phyloP scores from a whole-genome alignment of 2,797 vertebrate species.

The Epinephelus awoara region DNA sequence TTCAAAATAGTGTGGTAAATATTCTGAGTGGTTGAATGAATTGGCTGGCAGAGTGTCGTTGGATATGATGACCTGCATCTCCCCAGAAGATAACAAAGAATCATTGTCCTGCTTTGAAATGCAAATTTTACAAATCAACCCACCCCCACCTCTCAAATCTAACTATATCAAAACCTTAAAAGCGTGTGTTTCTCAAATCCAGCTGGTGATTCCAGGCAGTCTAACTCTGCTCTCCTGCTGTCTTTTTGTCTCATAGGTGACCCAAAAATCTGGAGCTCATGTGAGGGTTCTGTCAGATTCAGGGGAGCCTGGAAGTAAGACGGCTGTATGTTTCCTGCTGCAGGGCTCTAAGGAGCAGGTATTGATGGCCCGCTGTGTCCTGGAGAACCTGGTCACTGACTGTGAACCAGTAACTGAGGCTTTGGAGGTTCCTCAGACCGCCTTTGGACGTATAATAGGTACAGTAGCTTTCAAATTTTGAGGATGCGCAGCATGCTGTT shows the following conservation, averaged over 20 bases:
- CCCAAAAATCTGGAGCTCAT: constrained; percentile 87
- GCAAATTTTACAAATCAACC: background rate
- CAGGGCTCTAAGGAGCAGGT: constrained; percentile 90
- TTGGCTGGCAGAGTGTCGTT: background rate
- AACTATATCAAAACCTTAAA: background rate
- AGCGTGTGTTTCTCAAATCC: background rate
- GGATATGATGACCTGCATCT: background rate
- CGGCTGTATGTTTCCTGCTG: constrained; percentile 84
- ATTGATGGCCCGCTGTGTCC: constrained; percentile 86
- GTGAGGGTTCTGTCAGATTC: constrained; percentile 75
- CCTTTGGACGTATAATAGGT: constrained; percentile 94
- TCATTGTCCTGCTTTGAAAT: background rate
- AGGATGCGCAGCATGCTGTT: too few species aligned
- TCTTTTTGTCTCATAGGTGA: constrained; percentile 80
- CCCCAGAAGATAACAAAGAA: background rate
- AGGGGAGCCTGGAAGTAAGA: constrained; percentile 66
- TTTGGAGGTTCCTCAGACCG: constrained; percentile 87
- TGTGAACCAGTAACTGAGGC: constrained; percentile 82
- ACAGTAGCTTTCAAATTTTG: constrained; percentile 30
- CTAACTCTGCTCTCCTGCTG: background rate
- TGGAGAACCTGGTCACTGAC: constrained; percentile 87
- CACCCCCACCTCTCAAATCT: background rate
- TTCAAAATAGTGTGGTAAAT: background rate
- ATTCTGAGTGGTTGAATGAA: background rate
- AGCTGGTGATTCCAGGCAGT: too few species aligned